Percentiles rank a stretch among this genome's conserved stretches.
These are phyloP conservation scores for Onychomys torridus DNA, from an alignment of 2,797 vertebrate genomes.

Conservation along the genomic window DNA sequence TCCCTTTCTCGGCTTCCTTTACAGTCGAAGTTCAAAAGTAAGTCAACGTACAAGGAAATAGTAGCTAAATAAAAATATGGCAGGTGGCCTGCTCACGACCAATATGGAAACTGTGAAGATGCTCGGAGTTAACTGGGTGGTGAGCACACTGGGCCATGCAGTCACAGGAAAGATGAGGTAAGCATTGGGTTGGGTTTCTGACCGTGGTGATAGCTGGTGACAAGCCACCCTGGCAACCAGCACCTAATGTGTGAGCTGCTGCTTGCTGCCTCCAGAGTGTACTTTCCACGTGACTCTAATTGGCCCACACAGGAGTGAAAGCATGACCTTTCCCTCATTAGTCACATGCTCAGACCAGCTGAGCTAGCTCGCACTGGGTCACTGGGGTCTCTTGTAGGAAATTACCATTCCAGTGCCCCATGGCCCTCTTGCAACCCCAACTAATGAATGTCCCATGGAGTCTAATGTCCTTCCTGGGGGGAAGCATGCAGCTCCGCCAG, in stretches of 20 bases:
- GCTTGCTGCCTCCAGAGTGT: constrained; percentile 34
- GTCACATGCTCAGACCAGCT: constrained; percentile 78
- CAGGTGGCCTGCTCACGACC: not conserved
- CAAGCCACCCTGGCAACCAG: constrained; percentile 12
- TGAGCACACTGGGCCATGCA: not conserved
- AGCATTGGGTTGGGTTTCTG: constrained; percentile 3
- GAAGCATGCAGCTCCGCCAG: constrained; percentile 28
- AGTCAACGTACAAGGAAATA: constrained; percentile 23
- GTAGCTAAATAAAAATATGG: constrained; percentile 18
- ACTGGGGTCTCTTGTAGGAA: constrained; percentile 80
- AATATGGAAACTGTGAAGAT: not conserved
- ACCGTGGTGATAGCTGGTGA: not conserved
- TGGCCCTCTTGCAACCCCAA: constrained; percentile 70
- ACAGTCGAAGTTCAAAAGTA: constrained; percentile 13
- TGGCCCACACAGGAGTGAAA: constrained; percentile 78
- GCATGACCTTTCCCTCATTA: constrained; percentile 81
- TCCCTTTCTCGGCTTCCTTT: constrained; percentile 11
- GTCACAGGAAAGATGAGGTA: not conserved
- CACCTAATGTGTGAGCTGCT: not conserved
- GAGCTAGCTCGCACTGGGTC: constrained; percentile 76
- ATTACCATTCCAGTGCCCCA: constrained; percentile 79
- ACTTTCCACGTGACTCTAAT: constrained; percentile 76
- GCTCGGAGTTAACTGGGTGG: not conserved
- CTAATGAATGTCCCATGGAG: constrained; percentile 79
- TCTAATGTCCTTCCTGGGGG: constrained; percentile 60